phyloP scores from a whole-genome alignment of 37 sponge, comb jelly and placozoan species.

The Ianthella basta region DNA sequence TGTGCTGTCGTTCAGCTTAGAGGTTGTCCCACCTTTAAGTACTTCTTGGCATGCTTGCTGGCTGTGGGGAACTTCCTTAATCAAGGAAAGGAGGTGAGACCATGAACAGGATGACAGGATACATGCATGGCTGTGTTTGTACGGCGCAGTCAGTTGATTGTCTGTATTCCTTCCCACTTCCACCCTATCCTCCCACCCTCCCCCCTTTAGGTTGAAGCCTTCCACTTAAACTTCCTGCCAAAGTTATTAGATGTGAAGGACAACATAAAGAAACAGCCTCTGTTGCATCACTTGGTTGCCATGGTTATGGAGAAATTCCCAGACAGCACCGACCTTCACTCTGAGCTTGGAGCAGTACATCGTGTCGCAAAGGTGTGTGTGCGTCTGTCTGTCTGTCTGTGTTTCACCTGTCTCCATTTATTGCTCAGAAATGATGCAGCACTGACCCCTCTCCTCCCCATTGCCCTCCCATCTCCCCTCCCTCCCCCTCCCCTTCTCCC shows the following conservation, averaged over 20 bases:
- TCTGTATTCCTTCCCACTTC: too few relatives aligned
- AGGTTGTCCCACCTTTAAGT: constrained; percentile 68
- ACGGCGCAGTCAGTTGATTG: too few relatives aligned
- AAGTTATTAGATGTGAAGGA: constrained; percentile 90
- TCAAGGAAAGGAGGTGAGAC: constrained; percentile 63
- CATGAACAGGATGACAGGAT: too few relatives aligned
- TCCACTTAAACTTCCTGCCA: constrained; percentile 79
- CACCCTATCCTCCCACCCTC: neutral
- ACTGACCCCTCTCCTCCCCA: too few relatives aligned
- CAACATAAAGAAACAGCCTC: constrained; percentile 83
- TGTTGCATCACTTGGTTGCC: constrained; percentile 84
- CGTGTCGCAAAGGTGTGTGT: constrained; percentile 75
- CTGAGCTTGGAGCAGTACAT: constrained; percentile 73
- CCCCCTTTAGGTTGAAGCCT: constrained; percentile 70
- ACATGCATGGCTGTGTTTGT: too few relatives aligned
- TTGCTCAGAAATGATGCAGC: too few relatives aligned
- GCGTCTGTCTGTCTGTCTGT: constrained; percentile 11
- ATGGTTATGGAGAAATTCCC: constrained; percentile 85
- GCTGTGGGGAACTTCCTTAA: constrained; percentile 90
- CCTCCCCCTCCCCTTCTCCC: too few relatives aligned
- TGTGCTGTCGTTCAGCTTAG: constrained; percentile 64
- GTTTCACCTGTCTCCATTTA: neutral
- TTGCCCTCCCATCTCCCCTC: too few relatives aligned
- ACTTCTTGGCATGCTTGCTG: constrained; percentile 71
- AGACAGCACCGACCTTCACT: constrained; percentile 80